These are phyloP conservation scores for Micrasema longulum DNA, from an alignment of 1,140 invertebrate genomes.

Conservation along the genomic window DNA sequence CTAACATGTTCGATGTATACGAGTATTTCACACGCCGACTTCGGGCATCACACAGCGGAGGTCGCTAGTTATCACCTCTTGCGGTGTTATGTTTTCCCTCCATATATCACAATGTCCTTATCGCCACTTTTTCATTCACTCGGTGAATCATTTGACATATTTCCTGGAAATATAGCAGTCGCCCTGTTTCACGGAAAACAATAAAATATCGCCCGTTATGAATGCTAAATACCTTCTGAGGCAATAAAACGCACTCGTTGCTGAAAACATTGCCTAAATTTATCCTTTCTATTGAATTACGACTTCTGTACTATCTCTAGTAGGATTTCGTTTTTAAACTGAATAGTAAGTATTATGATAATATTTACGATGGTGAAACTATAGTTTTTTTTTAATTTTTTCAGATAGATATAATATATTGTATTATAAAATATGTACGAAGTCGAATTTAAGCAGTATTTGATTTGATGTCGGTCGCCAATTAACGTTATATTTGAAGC, in stretches of 20 bases:
- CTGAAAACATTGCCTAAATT: slow-evolving; percentile 37
- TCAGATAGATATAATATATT: too few species aligned
- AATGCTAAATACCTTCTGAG: slow-evolving; percentile 38
- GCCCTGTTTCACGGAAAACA: slow-evolving; percentile 19
- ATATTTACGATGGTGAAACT: too few species aligned
- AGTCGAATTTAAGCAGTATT: too few species aligned
- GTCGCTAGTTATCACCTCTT: neutral
- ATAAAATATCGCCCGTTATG: slow-evolving; percentile 37
- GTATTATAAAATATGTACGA: too few species aligned
- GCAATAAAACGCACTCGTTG: slow-evolving; percentile 52
- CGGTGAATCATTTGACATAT: slow-evolving; percentile 6
- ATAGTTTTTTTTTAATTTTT: too few species aligned
- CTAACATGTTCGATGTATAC: neutral
- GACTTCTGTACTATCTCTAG: slow-evolving; percentile 6
- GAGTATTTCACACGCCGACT: too few species aligned
- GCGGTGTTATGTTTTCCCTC: neutral
- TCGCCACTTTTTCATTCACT: slow-evolving; percentile 13
- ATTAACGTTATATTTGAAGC: too few species aligned
- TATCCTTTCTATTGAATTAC: slow-evolving; percentile 39
- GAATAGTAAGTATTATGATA: too few species aligned
- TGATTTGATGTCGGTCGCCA: too few species aligned
- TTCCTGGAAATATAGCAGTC: slow-evolving; percentile 24
- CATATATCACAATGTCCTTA: slow-evolving; percentile 41
- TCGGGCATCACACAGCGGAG: too few species aligned
- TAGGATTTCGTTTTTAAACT: too few species aligned